A percentile compares a stretch with the other conserved stretches of the same genome.
Conservation (phyloP, 1,140 invertebrate species). For the Himalopsyche phryganea region DNA sequence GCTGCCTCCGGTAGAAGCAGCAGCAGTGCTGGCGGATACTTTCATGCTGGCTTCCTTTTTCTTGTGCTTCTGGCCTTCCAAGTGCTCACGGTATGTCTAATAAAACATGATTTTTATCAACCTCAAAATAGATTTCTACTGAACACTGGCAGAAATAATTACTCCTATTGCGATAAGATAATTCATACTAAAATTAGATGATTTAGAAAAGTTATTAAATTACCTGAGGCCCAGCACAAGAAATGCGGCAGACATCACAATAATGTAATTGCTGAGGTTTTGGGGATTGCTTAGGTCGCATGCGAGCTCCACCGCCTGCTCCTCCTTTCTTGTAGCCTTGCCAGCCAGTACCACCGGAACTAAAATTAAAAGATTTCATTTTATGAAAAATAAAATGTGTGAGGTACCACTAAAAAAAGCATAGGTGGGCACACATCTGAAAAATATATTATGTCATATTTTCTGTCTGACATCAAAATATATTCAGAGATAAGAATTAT, state of each 20-base stretch:
- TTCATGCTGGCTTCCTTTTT: slow-evolving; percentile 94
- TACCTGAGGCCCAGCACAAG: slow-evolving; percentile 89
- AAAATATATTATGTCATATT: too few relatives aligned
- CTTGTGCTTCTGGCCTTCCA: slow-evolving; percentile 98
- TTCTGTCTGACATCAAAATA: too few relatives aligned
- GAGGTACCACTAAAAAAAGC: too few relatives aligned
- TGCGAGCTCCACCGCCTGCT: slow-evolving; percentile 59
- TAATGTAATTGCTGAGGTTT: slow-evolving; percentile 91
- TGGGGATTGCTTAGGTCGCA: slow-evolving; percentile 74
- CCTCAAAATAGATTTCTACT: neutral
- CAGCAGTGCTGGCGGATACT: slow-evolving; percentile 57
- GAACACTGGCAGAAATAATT: neutral
- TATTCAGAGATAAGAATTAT: too few relatives aligned
- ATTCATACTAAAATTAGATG: too few relatives aligned
- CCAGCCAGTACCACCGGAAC: slow-evolving; percentile 56
- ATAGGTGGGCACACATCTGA: too few relatives aligned
- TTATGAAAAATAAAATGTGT: too few relatives aligned
- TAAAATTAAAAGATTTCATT: slow-evolving; percentile 12
- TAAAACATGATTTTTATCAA: neutral
- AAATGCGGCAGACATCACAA: slow-evolving; percentile 97
- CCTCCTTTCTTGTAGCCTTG: slow-evolving; percentile 71
- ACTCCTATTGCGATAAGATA: too few relatives aligned
- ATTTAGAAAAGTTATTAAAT: neutral
- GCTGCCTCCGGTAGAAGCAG: slow-evolving; percentile 43
- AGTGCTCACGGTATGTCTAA: slow-evolving; percentile 92